phyloP scores from a whole-genome alignment of 2,888 invertebrate species.

The Agrotis segetum region DNA sequence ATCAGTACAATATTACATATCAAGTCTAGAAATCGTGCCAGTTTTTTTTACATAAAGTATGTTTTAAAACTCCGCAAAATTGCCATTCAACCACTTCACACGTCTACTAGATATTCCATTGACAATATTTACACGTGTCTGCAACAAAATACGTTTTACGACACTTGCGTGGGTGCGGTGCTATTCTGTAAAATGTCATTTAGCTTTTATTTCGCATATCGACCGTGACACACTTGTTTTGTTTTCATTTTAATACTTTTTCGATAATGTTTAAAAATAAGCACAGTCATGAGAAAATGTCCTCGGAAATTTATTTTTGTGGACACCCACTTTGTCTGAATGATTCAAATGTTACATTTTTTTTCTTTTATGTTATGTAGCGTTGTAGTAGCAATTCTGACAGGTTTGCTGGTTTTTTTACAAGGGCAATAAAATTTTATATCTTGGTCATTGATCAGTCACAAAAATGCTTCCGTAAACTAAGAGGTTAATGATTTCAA shows the following conservation, averaged over 20 bases:
- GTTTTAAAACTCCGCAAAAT: background rate
- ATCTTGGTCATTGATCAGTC: constrained; percentile 19
- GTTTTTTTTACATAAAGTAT: background rate
- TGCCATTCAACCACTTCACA: background rate
- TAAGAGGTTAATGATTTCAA: background rate
- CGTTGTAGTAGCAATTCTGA: background rate
- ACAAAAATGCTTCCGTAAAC: constrained; percentile 28
- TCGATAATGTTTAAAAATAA: constrained; percentile 25
- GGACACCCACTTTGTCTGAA: constrained; percentile 16
- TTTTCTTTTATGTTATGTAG: background rate
- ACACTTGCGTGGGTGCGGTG: constrained; percentile 50
- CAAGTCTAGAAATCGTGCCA: background rate
- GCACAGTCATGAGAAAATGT: constrained; percentile 16
- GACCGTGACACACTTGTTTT: constrained; percentile 69
- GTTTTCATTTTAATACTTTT: constrained; percentile 26
- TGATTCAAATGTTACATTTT: background rate
- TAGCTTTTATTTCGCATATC: constrained; percentile 56
- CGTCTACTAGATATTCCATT: constrained; percentile 35
- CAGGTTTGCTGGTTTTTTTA: background rate
- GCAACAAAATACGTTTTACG: constrained; percentile 44
- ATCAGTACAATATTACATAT: no score
- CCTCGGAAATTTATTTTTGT: constrained; percentile 25
- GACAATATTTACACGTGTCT: constrained; percentile 41
- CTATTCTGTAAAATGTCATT: constrained; percentile 67
- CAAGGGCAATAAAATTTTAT: background rate